phyloP scores from a whole-genome alignment of 2,888 invertebrate species.

The Chrysomela aeneicollis region DNA sequence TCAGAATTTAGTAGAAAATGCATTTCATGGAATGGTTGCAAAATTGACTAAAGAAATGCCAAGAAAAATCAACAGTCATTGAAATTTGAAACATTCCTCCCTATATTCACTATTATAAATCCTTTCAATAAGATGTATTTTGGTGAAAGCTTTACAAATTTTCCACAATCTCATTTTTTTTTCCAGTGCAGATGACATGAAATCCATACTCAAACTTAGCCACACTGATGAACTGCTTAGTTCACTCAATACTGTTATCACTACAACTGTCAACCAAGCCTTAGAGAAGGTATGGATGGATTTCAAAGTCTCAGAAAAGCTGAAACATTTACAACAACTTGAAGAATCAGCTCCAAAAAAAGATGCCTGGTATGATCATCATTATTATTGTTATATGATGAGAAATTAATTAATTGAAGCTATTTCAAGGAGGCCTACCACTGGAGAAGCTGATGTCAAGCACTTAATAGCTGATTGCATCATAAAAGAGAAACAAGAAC shows the following conservation, averaged over 20 bases:
- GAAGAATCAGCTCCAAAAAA: slow-evolving; percentile 20
- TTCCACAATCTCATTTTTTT: slow-evolving; percentile 1
- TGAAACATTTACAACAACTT: slow-evolving; percentile 25
- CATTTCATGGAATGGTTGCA: too few relatives aligned
- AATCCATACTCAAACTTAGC: slow-evolving; percentile 15
- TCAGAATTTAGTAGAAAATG: too few relatives aligned
- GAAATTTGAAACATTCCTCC: too few relatives aligned
- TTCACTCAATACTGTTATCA: slow-evolving; percentile 20
- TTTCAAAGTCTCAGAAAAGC: slow-evolving; percentile 25
- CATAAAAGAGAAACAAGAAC: slow-evolving; percentile 19
- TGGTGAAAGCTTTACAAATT: too few relatives aligned
- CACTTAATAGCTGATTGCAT: slow-evolving; percentile 22
- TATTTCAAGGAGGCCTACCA: slow-evolving; percentile 30
- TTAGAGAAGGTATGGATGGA: slow-evolving; percentile 25
- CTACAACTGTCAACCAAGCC: slow-evolving; percentile 1
- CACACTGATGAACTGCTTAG: slow-evolving; percentile 23
- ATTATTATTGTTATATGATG: too few relatives aligned
- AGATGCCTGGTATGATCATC: slow-evolving; percentile 26
- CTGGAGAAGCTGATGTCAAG: slow-evolving; percentile 29
- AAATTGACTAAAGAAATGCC: too few relatives aligned
- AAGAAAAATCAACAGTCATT: too few relatives aligned
- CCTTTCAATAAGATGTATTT: too few relatives aligned
- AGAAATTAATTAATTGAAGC: too few relatives aligned
- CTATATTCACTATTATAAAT: too few relatives aligned
- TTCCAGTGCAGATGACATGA: slow-evolving; percentile 26